A percentile compares a stretch with the other conserved stretches of the same genome.
These are phyloP conservation scores for Colostygia pectinataria DNA, from an alignment of 2,888 invertebrate genomes.

Conservation along the genomic window DNA sequence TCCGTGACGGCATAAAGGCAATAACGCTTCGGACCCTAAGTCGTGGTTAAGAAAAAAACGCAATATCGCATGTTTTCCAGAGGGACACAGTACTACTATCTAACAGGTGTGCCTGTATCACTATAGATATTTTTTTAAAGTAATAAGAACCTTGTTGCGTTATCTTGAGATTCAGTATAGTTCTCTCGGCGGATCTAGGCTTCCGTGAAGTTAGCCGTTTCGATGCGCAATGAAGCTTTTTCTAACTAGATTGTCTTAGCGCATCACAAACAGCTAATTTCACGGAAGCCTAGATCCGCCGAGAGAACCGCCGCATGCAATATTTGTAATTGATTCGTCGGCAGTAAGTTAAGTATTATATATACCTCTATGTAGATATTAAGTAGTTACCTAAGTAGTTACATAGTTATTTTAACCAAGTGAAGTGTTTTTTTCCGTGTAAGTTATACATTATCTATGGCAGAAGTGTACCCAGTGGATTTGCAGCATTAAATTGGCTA, in stretches of 20 bases:
- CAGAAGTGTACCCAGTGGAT: slow-evolving; percentile 76
- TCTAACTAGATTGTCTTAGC: too few relatives aligned
- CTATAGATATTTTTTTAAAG: background rate
- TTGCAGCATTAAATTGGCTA: slow-evolving; percentile 78
- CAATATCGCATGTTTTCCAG: slow-evolving; percentile 77
- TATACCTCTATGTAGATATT: too few relatives aligned
- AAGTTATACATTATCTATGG: background rate
- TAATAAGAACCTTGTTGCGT: background rate
- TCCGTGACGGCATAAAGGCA: slow-evolving; percentile 55
- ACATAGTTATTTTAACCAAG: background rate
- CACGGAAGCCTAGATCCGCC: too few relatives aligned
- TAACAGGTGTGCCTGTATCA: background rate
- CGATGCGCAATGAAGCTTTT: too few relatives aligned
- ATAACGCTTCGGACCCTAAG: slow-evolving; percentile 46
- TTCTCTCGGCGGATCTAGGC: too few relatives aligned
- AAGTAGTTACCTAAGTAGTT: too few relatives aligned
- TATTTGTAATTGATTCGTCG: too few relatives aligned
- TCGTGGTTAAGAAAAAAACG: slow-evolving; percentile 76
- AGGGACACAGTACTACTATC: slow-evolving; percentile 35
- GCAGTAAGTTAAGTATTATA: too few relatives aligned
- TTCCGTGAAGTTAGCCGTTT: too few relatives aligned
- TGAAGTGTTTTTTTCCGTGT: background rate
- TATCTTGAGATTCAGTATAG: background rate
- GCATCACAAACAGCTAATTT: too few relatives aligned
- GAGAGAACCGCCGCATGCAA: too few relatives aligned